phyloP scores from a whole-genome alignment of 2,113 vertebrate genomes.

The Etia nguti region DNA sequence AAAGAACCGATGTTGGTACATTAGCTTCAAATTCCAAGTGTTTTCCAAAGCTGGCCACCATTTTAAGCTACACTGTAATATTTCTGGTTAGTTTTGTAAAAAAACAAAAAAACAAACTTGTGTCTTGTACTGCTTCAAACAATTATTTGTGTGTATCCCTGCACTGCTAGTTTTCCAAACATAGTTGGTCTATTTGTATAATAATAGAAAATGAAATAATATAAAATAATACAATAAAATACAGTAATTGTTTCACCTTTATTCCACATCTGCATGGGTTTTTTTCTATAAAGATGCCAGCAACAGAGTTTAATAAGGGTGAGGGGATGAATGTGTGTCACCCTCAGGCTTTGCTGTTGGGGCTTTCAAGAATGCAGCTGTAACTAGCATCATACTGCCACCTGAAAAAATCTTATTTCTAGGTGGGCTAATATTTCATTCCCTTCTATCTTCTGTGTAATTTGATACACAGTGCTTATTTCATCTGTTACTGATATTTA shows the following conservation, averaged over 20 bases:
- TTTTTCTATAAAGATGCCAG: background rate
- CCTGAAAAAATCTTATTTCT: background rate
- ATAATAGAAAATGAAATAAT: too few relatives aligned
- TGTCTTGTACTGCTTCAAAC: too few relatives aligned
- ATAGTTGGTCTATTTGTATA: too few relatives aligned
- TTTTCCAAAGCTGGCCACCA: too few relatives aligned
- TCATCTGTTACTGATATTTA: background rate
- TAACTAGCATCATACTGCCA: background rate
- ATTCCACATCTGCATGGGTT: background rate
- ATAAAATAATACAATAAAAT: too few relatives aligned
- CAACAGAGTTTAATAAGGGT: conserved; percentile 6
- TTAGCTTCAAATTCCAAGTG: too few relatives aligned
- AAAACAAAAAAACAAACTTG: too few relatives aligned
- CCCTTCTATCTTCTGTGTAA: background rate
- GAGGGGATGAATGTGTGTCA: background rate
- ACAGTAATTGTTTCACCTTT: background rate
- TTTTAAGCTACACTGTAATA: too few relatives aligned
- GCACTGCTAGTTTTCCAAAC: too few relatives aligned
- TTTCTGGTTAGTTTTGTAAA: too few relatives aligned
- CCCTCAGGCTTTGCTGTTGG: conserved; percentile 9
- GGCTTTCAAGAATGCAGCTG: background rate
- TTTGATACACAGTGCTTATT: background rate
- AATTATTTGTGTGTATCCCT: too few relatives aligned
- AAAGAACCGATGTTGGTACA: too few relatives aligned
- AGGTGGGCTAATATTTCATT: background rate